A percentile compares a stretch with the other conserved stretches of the same genome.
Conservation (phyloP, 2,888 invertebrate genomes). For the Tromatobia lineatoria region DNA sequence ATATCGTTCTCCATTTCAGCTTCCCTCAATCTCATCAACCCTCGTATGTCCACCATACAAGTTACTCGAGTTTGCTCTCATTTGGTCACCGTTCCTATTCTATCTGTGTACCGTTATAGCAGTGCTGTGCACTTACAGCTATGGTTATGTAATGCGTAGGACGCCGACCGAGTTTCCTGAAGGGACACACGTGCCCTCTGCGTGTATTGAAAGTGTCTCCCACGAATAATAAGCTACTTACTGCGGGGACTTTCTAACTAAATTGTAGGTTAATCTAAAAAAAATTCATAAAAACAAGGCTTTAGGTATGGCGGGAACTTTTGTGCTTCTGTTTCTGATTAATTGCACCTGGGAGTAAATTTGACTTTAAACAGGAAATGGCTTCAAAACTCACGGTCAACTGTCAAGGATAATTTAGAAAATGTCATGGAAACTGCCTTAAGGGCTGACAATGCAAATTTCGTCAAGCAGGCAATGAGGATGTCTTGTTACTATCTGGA, state of each 20-base stretch:
- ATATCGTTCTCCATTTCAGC: slow-evolving; percentile 10
- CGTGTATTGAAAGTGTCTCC: no score
- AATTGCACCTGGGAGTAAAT: no score
- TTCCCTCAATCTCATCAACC: neutral
- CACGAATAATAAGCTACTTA: neutral
- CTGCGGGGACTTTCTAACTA: neutral
- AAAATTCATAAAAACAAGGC: neutral
- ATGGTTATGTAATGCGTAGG: neutral
- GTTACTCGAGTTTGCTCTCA: slow-evolving; percentile 17
- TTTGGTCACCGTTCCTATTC: neutral
- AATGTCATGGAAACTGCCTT: no score
- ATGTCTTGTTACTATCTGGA: no score
- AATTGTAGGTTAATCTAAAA: neutral
- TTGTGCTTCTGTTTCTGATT: no score
- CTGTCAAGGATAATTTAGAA: no score
- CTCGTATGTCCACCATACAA: slow-evolving; percentile 2
- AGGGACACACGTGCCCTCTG: neutral
- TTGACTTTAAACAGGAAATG: no score
- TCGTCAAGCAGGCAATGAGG: no score
- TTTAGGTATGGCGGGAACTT: no score
- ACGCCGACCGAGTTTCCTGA: neutral
- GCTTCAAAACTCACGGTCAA: no score
- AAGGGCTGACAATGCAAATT: no score
- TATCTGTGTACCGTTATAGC: neutral
- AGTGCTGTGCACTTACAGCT: neutral